phyloP scores from a whole-genome alignment of 2,888 invertebrate species.

The Empis stercorea region DNA sequence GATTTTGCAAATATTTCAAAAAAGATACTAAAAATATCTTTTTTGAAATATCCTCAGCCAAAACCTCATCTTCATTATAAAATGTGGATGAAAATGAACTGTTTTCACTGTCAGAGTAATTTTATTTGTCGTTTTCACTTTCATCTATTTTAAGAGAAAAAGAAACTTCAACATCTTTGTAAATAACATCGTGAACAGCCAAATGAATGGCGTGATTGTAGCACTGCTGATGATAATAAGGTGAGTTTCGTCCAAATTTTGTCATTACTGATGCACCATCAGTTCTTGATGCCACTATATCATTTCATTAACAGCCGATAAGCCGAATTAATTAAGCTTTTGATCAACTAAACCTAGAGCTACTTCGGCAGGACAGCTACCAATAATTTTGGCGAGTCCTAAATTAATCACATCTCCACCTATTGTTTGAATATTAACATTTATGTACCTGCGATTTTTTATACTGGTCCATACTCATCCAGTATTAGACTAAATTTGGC shows the following conservation, averaged over 20 bases:
- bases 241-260: background rate
- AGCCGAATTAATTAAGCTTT: constrained; percentile 1
- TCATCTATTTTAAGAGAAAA: background rate
- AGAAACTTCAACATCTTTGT: background rate
- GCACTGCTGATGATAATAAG: background rate
- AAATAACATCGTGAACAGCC: background rate
- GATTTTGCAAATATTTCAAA: background rate
- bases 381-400: background rate
- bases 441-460: background rate
- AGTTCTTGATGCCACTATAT: background rate
- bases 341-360: constrained; percentile 1
- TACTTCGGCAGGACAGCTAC: background rate
- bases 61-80: background rate
- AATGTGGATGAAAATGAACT: background rate
- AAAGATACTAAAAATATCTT: background rate
- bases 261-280: background rate
- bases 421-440: background rate
- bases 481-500: background rate
- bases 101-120: background rate
- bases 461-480: background rate
- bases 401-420: background rate
- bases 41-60: too few relatives aligned
- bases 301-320: background rate
- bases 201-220: background rate
- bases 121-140: background rate